Percentiles rank a stretch among this genome's conserved stretches.
Conservation (phyloP, 2,113 vertebrate species). For the Callorhinus ursinus region DNA sequence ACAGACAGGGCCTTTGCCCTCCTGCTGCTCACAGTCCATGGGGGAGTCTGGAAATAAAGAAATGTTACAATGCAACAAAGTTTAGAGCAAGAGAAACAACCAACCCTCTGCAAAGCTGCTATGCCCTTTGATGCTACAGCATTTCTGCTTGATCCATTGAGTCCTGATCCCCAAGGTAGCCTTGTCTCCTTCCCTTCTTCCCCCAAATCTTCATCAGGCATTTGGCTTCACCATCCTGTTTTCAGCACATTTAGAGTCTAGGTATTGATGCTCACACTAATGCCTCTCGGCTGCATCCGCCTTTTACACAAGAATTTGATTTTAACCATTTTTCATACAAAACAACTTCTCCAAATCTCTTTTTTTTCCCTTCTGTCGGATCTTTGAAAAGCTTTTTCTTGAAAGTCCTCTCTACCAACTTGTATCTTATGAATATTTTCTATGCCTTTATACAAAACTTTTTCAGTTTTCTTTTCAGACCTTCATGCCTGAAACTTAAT, state of each 20-base stretch:
- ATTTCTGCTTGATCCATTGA: too few relatives aligned
- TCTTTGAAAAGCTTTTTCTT: not conserved
- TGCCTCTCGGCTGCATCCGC: not conserved
- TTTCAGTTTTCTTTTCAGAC: not conserved
- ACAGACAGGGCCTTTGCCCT: not conserved
- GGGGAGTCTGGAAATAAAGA: not conserved
- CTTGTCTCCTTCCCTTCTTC: not conserved
- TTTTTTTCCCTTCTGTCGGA: not conserved
- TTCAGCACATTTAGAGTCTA: not conserved
- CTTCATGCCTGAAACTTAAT: not conserved
- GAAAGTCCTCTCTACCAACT: not conserved
- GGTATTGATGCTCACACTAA: not conserved
- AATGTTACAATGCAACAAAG: accelerated
- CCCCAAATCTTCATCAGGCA: not conserved
- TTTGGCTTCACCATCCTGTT: not conserved
- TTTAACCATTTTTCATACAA: not conserved
- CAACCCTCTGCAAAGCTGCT: accelerated
- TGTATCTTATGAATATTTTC: not conserved
- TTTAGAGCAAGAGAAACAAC: too few relatives aligned
- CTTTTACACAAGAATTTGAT: not conserved
- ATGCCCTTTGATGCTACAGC: not conserved
- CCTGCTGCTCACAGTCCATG: not conserved
- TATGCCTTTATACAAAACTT: not conserved
- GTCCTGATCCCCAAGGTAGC: not conserved
- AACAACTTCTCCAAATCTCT: not conserved